Evolutionary conservation across 2,113 vertebrate species (phyloP), one percentile per base, ranked within the genome.

Genomic region (Oryctolagus cuniculus): DNA sequence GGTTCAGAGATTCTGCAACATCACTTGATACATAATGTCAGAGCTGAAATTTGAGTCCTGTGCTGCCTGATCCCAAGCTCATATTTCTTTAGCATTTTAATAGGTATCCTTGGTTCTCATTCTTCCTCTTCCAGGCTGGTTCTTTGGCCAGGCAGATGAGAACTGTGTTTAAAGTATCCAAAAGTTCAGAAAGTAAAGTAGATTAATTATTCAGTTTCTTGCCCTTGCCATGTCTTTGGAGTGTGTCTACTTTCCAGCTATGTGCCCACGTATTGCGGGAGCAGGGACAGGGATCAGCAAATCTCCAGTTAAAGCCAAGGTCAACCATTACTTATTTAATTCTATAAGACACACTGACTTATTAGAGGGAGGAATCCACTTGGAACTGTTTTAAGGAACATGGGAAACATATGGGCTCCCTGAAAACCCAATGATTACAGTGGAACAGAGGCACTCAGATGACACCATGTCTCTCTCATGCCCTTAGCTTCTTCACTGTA

Each of bases 371-470:
- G 6, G 92, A 64, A 82, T 88, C 13, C 3, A 34, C 55, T 36
- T 83, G 34, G 75, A 92, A 77, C n/a, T 79, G 12, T 88, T 36
- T 84, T 83, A 82, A 89, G 17, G 29, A 91, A 36, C 36, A 87
- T 90, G 82, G 12, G 12, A 94, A 87, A 91, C n/a, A 2, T 19
- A 31, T 70, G 74, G 74, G 25, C 8, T 22, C 38, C n/a, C 4
- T 63, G 74, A 74, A 53, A 78, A 22, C 8, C 27, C 31, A 44
- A 66, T 9, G 7, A 16, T n/a, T 31, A 63, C 5, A 10, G 88
- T 24, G 6, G n/a, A 80, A 86, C 29, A 5, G 10, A 53, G 44
- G 5, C 69, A 17, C 19, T 80, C 10, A 87, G 24, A 27, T 21
- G 44, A 29, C 8, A 61, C 3, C 21, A 27, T 24, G 1, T 66